These are phyloP conservation scores for Amaurobius ferox DNA, from an alignment of 2,888 invertebrate genomes.

Conservation along the genomic window DNA sequence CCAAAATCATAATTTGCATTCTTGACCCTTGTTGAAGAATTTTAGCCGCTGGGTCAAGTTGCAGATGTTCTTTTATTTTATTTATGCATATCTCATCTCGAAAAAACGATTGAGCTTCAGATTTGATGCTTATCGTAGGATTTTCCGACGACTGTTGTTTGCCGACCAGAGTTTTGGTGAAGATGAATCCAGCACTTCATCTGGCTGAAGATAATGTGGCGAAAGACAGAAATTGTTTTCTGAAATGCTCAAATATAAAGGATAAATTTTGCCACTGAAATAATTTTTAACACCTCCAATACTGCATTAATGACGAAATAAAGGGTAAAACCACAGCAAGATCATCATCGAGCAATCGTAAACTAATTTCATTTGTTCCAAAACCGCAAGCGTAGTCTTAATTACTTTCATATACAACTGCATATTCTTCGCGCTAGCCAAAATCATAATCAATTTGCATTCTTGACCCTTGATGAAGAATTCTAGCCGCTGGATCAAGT, in stretches of 20 bases:
- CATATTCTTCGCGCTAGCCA: no score
- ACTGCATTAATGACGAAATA: no score
- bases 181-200: slow-evolving; percentile 13
- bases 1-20: no score
- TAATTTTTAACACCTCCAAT: neutral
- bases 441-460: no score
- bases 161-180: slow-evolving; percentile 27
- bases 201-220: slow-evolving; percentile 1
- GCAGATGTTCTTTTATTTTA: neutral
- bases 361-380: no score
- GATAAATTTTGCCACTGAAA: neutral
- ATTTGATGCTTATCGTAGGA: slow-evolving; percentile 46
- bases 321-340: no score
- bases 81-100: slow-evolving; percentile 13
- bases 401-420: no score
- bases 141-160: slow-evolving; percentile 25
- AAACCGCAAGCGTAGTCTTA: no score
- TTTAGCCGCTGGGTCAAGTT: neutral
- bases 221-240: neutral
- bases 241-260: neutral
- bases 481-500: neutral
- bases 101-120: neutral
- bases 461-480: slow-evolving; percentile 36
- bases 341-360: no score
- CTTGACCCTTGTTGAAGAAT: slow-evolving; percentile 35